Conservation (phyloP, 1,140 invertebrate genomes). For the Aleiodes sp. region DNA sequence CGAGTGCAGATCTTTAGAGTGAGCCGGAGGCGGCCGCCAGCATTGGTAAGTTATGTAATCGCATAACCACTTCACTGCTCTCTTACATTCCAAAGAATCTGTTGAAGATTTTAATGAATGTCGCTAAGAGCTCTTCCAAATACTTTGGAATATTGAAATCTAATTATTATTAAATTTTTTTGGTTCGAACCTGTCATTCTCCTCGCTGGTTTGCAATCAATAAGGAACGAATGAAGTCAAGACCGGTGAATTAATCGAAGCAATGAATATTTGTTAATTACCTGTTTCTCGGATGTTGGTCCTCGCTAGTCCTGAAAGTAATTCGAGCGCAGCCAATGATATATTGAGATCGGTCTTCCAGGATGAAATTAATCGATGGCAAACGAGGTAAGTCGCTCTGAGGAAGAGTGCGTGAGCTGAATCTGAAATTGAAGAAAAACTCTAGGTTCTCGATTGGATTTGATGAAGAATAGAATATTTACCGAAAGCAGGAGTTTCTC, state of each 20-base stretch:
- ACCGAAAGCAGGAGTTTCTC: constrained; percentile 63
- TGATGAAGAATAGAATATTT: too few relatives aligned
- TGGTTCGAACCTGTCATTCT: constrained; percentile 59
- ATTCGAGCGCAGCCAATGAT: constrained; percentile 91
- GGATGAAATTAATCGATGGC: constrained; percentile 91
- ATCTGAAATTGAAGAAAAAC: constrained; percentile 68
- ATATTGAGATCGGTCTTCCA: constrained; percentile 97
- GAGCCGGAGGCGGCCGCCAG: constrained; percentile 91
- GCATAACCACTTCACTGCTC: constrained; percentile 97
- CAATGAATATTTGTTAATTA: constrained; percentile 54
- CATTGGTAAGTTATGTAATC: constrained; percentile 98
- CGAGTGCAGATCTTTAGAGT: constrained; percentile 98
- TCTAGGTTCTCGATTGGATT: too few relatives aligned
- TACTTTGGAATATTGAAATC: background rate
- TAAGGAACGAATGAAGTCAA: constrained; percentile 32
- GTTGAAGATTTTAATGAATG: constrained; percentile 30
- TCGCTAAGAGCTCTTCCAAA: too few relatives aligned
- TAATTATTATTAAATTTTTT: background rate
- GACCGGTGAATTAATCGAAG: background rate
- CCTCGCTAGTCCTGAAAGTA: constrained; percentile 88
- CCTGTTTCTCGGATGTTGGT: constrained; percentile 86
- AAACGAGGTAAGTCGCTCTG: constrained; percentile 90
- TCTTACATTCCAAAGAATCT: constrained; percentile 88
- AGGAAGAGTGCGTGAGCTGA: constrained; percentile 89
- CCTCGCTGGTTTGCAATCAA: constrained; percentile 56